phyloP scores from a whole-genome alignment of 2,797 vertebrate species.

The Onychomys leucogaster region DNA sequence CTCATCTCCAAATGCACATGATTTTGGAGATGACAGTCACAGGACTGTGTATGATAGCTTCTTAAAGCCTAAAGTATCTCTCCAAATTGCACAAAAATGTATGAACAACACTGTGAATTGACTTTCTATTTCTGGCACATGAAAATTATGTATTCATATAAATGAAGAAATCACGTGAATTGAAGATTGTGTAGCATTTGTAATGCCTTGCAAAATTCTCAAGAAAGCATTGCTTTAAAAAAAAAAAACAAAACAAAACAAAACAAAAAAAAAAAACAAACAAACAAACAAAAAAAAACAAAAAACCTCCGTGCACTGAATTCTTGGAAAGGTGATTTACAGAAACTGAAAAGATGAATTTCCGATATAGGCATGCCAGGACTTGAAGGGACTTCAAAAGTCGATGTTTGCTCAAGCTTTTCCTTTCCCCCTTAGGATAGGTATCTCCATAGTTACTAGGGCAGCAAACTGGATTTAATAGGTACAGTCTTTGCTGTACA shows the following conservation, averaged over 20 bases:
- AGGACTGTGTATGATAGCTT: background rate
- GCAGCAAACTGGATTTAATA: background rate
- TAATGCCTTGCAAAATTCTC: background rate
- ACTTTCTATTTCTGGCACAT: conserved; percentile 21
- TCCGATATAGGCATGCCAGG: background rate
- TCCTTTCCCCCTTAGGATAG: background rate
- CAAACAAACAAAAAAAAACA: too few relatives aligned
- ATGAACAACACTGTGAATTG: background rate
- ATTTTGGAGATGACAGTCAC: background rate
- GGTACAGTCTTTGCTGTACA: background rate
- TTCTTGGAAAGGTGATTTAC: conserved; percentile 7
- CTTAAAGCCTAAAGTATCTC: background rate
- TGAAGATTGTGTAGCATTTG: background rate
- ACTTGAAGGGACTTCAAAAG: background rate
- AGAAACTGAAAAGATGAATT: background rate
- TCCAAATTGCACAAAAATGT: conserved; percentile 15
- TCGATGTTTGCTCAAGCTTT: background rate
- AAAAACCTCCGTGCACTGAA: background rate
- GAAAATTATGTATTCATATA: conserved; percentile 45
- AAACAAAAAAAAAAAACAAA: too few relatives aligned
- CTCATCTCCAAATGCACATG: background rate
- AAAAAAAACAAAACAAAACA: too few relatives aligned
- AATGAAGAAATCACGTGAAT: background rate
- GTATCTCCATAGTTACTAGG: background rate
- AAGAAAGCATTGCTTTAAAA: background rate